Evolutionary conservation across 1,140 invertebrate species (phyloP), one percentile per base, ranked within the genome.

Genomic region (Akabosia matsudoensis): DNA sequence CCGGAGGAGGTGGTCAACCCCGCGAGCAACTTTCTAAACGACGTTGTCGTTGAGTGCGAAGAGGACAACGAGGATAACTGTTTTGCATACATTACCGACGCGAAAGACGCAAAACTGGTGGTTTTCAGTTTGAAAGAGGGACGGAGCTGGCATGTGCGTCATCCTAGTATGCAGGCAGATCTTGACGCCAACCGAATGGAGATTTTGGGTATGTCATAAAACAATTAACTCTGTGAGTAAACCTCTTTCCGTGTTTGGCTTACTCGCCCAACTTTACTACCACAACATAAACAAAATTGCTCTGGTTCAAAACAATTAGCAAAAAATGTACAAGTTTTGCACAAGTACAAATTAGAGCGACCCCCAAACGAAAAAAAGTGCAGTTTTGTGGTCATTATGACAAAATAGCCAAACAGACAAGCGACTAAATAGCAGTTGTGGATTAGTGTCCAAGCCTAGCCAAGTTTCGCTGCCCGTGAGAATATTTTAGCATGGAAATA

Each of bases 41-140:
- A 72, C 24, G 33, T 72, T 51, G 70, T 72, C 1, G 61, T 31
- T 13, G 24, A 7, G 7, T 30, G 61, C 28, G 33, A 34, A 18
- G 33, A 26, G 3, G 26, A 45, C 7, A 22, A 34, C 24, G 30
- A 72, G 70, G 14, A 72, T 22, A 72, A 72, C 2, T 72, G 70
- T 22, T 37, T 4, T 7, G 70, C 70, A 3, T 72, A 72, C 70
- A 72, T 72, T 72, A 72, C 70, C 4, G 70, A 72, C 45, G 70
- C 70, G 1, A 45, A 45, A 24, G 70, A 72, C 45, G 16, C 31
- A 3, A 72, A 72, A 22, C 14, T 72, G 33, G 70, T 72, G 7
- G 34, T 72, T 3, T 72, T 37, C 33, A 72, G 45, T 51, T 72
- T 45, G 33, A 28, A 45, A 37, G 70, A 72, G 24, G 26, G 30